Evolutionary conservation across 2,888 invertebrate genomes (phyloP), one percentile per base, ranked within the genome.

Genomic region (Cephus spinipes): DNA sequence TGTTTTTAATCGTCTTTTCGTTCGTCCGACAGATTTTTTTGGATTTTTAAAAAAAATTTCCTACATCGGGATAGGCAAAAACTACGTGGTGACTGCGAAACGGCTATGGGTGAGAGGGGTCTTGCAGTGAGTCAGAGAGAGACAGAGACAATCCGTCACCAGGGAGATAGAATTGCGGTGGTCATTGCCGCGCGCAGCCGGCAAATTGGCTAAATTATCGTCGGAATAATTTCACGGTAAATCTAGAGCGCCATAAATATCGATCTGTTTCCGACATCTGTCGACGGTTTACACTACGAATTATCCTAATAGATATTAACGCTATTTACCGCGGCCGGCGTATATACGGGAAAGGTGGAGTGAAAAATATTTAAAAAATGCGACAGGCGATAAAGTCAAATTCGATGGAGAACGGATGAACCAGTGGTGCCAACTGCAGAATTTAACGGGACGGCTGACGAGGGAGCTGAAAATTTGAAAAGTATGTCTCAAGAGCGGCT

Each of bases 241-340:
- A 75, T 78, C 78, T 78, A 73, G 68, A 69, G 73, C 55, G 78
- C 76, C 33, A 78, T 78, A 78, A 78, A 78, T 78, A 78, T 78
- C 78, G 78, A 78, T 78, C 78, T 73, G 73, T 78, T 73, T 78
- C 78, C 78, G 75, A 78, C 78, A 76, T 78, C 78, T 78, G 78
- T 78, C 78, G 68, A 76, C 75, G 76, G 78, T 76, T 78, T 78
- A 75, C 76, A 73, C 78, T 35, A 23, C 73, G 78, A 78, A 78
- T 78, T 76, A 78, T 68, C 78, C 78, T 78, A 78, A 78, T 78
- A 75, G 78, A 78, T 78, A 78, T 78, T 76, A 78, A 78, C 75
- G 78, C 75, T 76, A 76, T 78, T 78, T 78, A 73, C 32, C 55
- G 9, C 23, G 55, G 2, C 9, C 0, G 23, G 55, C 9, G 4